Base-by-base conservation (phyloP, 2,797 vertebrate species). In the Lithobates sylvaticus region DNA sequence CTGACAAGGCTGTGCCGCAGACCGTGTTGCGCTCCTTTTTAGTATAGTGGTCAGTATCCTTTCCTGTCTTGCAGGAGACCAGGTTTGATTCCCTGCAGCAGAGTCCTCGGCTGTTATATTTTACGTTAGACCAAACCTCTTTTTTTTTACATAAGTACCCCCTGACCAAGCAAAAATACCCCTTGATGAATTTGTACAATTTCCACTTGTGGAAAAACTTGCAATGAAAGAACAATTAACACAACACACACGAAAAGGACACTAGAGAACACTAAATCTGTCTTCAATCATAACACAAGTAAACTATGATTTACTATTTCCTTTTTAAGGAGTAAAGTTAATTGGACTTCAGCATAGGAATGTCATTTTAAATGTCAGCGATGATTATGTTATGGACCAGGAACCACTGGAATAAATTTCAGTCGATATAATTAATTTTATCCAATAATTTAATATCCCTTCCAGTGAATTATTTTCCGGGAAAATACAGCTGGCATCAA, bases 341-440 rank as follows among this genome's bases (percentile, higher is more conserved):
- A 68, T 68, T 78, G 26, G 10, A 32, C 29, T n/a, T 58, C 29
- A 71, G 10, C 68, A n/a, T 32, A 58, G 44, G 39, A 21, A 15
- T 39, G 27, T 29, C 26, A 32, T 71, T 72, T 10, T 21, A 81
- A 72, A 72, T 81, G 68, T 36, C 79, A 81, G n/a, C 12, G 27
- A 71, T 61, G 58, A 47, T 83, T 74, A 42, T 3, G 34, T 50
- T 65, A 65, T 36, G 34, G n/a, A 47, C 73, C 23, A 26, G 73
- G 21, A 74, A 44, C 42, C 13, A 75, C 36, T 83, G 81, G 71
- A 65, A 67, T 16, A 83, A 39, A 73, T 73, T 71, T 65, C 23
- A 21, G n/a, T 65, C 36, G 67, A 65, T 65, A 44, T 75, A 75
- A 82, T 82, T 79, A 82, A 64, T 64, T 82, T 80, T 32, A 70